These are phyloP conservation scores for Paratrypauchen microcephalus DNA, from an alignment of 2,797 vertebrate species.

Conservation along the genomic window DNA sequence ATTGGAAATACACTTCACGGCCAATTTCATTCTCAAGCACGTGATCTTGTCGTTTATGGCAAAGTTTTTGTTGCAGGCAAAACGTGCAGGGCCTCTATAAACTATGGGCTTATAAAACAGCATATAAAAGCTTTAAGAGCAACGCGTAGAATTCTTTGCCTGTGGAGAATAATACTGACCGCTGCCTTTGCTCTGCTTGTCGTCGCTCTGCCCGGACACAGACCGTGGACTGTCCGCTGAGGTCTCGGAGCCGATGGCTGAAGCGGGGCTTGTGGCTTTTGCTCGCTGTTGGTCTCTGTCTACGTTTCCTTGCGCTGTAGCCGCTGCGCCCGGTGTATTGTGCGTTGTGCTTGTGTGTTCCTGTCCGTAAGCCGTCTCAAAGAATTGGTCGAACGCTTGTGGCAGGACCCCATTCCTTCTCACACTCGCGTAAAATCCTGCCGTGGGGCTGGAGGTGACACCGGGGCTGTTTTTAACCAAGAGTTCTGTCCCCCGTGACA, in stretches of 20 bases:
- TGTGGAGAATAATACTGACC: conserved; percentile 81
- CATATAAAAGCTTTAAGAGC: conserved; percentile 99
- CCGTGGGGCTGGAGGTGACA: conserved; percentile 83
- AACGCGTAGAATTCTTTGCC: conserved; percentile 84
- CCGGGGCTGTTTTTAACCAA: conserved; percentile 87
- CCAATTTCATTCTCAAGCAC: conserved; percentile 98
- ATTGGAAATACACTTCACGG: conserved; percentile 88
- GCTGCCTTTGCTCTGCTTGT: conserved; percentile 87
- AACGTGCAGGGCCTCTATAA: conserved; percentile 98
- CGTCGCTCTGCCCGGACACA: conserved; percentile 93
- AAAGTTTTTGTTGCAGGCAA: conserved; percentile 94
- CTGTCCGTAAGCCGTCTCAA: conserved; percentile 91
- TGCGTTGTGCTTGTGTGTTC: conserved; percentile 10
- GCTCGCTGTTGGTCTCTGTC: conserved; percentile 85
- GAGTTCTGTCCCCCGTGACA: conserved; percentile 86
- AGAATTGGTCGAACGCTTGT: conserved; percentile 98
- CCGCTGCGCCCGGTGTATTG: conserved; percentile 74
- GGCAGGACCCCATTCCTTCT: conserved; percentile 96
- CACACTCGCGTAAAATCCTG: conserved; percentile 90
- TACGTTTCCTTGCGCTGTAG: conserved; percentile 77
- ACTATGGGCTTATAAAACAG: conserved; percentile 99
- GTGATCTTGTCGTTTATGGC: conserved; percentile 97
- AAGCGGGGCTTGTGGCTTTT: conserved; percentile 72
- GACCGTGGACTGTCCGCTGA: conserved; percentile 89
- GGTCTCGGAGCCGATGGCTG: conserved; percentile 79